Base-by-base conservation (phyloP, 2,888 invertebrate species). In the Drosophila stalkeri region DNA sequence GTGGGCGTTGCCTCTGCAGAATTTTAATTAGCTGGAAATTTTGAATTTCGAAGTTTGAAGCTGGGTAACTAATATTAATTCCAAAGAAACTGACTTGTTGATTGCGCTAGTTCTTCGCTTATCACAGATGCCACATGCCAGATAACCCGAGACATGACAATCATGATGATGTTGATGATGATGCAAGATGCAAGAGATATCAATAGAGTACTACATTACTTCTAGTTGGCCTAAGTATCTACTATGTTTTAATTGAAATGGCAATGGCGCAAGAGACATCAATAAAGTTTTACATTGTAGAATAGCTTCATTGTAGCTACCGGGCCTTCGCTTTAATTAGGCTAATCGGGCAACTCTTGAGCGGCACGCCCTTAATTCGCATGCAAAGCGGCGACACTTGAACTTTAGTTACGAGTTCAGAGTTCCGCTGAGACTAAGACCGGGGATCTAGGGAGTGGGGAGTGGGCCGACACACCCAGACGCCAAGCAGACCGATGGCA, bases 371-470 rank as follows among this genome's bases (percentile, higher is more conserved):
- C 44, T 60, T 39, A 64, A 66, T 46, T 82, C 56, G 80, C 79
- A 78, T 78, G 78, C 78, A 73, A 72, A 64, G 46, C 46, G 60
- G 39, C 62, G 52, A 59, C 76, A 82, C 77, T 81, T 81, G 81
- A 83, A 83, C 84, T 83, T 83, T 51, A 43, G 63, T n/a, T 61
- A 57, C 41, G 66, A 69, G 84, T 67, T 66, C 77, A 76, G 43
- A 39, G 44, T 35, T 59, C 44, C 57, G 44, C 20, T 2, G 59
- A 43, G 59, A 46, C 46, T n/a, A 11, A n/a, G 46, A n/a, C 23
- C 27, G n/a, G 41, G n/a, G n/a, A 27, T 7, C 16, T 16, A 14
- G 33, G 49, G 39, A 39, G 9, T 39, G 35, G 63, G 57, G 8
- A 23, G 31, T 59, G 20, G 27, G 20, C 51, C 66, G 81, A 64